Evolutionary conservation across 2,113 vertebrate genomes (phyloP), one percentile per base, ranked within the genome.

Genomic region (Anguilla japonica): DNA sequence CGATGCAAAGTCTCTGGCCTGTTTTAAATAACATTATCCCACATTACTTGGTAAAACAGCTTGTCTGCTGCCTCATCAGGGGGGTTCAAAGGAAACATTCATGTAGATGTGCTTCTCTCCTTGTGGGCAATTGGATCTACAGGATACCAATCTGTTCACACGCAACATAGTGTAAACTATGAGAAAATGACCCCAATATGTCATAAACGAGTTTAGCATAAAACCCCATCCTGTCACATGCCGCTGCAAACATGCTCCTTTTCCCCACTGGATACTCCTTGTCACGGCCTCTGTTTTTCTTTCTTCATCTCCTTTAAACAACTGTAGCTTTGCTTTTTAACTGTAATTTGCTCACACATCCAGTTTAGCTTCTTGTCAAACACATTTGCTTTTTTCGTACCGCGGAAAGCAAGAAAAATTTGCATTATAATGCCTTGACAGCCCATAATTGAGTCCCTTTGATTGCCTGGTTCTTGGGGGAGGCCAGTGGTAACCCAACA

Each of bases 61-160:
- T 91, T 93, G 91, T 92, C 92, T 91, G 90, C 88, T 91, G 93
- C 92, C 91, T 91, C 93, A 85, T 89, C 67, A 40, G 83, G 90
- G 83, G 90, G 91, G 91, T 88, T 95, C 94, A 95, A 96, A 95
- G 93, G 92, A 93, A 93, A 94, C 94, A 96, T 95, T 96, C 94
- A 95, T 93, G 88, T 41, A 91, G 92, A 90, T 89, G 57, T 5
- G 90, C 91, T 90, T 88, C 88, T 89, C 91, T 93, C 88, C 86
- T 91, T 92, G 91, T 90, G 93, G 93, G 93, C 93, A 93, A 94
- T 93, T 92, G 92, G 93, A 95, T 95, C 93, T 92, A 91, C 91
- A 88, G 89, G 93, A 94, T 92, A 90, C 91, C 93, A 88, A 91
- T 91, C 90, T 83, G 92, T 93, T 95, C 89, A 93, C 95, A 96